Evolutionary conservation across 2,888 invertebrate genomes (phyloP), one percentile per base, ranked within the genome.

Genomic region (Drosophila melanosoma): DNA sequence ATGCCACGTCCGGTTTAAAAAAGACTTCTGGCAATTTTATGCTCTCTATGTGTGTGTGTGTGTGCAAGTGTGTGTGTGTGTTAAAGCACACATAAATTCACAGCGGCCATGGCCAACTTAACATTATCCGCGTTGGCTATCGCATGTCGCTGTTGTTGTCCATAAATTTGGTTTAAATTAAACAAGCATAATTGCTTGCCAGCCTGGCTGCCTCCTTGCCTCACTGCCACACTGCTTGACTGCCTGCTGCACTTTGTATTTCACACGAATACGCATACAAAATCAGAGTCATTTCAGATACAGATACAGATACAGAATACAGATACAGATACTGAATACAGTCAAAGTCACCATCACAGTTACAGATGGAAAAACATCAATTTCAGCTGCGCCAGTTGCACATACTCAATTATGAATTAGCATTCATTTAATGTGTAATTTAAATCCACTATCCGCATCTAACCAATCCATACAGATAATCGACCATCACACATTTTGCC

Each of bases 361-460:
- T 65, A 56, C 61, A 59, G 42, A 49, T 62, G 33, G 60, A 60
- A 59, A 52, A 48, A 60, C 65, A 69, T 32, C 75, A 54, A 33
- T 20, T 33, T 15, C 71, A 66, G 61, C 56, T 68, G 68, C 61
- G 63, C 61, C 81, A 69, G 62, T 74, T 72, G 45, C 72, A 65
- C 90, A 89, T 87, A 87, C 89, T 87, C 85, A 89, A 87, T 90
- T 90, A 82, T 87, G 89, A 87, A 90, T 89, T 88, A 90, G 81
- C 89, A 90, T 91, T 88, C 87, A 91, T 91, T 87, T 74, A 83
- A 88, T 77, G 88, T 80, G 90, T 87, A 91, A 91, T 91, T 91
- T 91, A 91, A 91, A 85, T 79, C 87, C 61, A 57, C 52, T 58
- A 11, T 32, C 26, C 65, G 23, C 48, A 32, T 78, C 81, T 81